Evolutionary conservation across 2,888 invertebrate species (phyloP), one percentile per base, ranked within the genome.

Genomic region (Chrysolina oricalcia): DNA sequence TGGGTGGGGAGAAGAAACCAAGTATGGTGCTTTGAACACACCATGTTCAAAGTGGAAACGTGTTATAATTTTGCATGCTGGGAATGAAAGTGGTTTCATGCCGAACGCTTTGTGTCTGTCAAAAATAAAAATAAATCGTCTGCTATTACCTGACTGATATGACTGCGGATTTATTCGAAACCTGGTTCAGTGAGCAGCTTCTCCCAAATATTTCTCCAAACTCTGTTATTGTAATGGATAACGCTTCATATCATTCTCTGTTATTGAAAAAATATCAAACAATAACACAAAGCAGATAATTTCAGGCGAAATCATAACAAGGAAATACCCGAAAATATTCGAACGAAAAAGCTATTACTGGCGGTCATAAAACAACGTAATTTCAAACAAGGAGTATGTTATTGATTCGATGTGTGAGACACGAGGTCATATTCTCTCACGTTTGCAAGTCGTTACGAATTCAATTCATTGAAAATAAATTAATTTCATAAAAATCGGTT

Each of bases 191-290:
- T n/a, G 71, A 77, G 21, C 76, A 74, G 48, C 56, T 78, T 8
- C 70, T 78, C 23, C 74, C 73, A 53, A 77, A 77, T 71, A 63
- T 79, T 56, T 41, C n/a, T 48, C 73, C 71, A n/a, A 70, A 74
- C 50, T 73, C 71, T 19, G 77, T 81, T 23, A 81, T 80, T 53
- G 75, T 80, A 46, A 72, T 81, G n/a, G n/a, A n/a, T n/a, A n/a
- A n/a, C 69, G 77, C 78, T 1, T n/a, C 19, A 3, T 19, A 53
- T 53, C 19, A 53, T 53, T 72, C 13, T 53, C n/a, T n/a, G n/a
- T n/a, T n/a, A n/a, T n/a, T n/a, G n/a, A n/a, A n/a, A n/a, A n/a
- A n/a, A n/a, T n/a, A n/a, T n/a, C n/a, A n/a, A n/a, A n/a, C n/a
- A n/a, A n/a, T n/a, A n/a, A n/a, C n/a, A n/a, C n/a, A n/a, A n/a